Evolutionary conservation across 2,797 vertebrate species (phyloP), one percentile per base, ranked within the genome.

Genomic region (Zalophus californianus): DNA sequence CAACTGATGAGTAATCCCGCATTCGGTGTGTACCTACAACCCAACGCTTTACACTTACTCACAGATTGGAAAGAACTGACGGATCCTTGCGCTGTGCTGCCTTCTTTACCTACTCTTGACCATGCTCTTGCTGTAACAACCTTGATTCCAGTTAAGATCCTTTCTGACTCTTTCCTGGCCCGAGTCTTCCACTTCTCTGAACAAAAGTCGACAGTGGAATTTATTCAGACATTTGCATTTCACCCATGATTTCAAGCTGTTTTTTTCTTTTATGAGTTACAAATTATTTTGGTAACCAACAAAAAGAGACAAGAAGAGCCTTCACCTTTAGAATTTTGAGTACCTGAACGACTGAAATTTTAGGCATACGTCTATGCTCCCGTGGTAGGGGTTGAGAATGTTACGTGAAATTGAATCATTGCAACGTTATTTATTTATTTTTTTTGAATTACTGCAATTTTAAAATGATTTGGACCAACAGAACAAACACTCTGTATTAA

Each of bases 1-100:
- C 18, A 93, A 60, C 82, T 50, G 54, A 29, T 68, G 86, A 95
- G 25, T 73, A 64, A 93, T 94, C 87, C 27, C 32, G 86, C 58
- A 10, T 62, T 87, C 12, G 1, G 14, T 52, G 32, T 23, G 5
- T 50, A 44, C 58, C 64, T 32, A 52, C 18, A 84, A 60, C 52
- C 87, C 73, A 84, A 5, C 1, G 11, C 94, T 73, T 78, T 41
- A 48, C 44, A 21, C 44, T 93, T 96, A n/a, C 5, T 84, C 12
- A 5, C 50, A 50, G 25, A 77, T 50, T n/a, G 72, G 66, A 50
- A 85, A 78, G 72, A 62, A 27, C 35, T 58, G 16, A 73, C 66
- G 64, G 66, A 92, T 29, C 52, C 25, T 38, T 1, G 0, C 12
- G 50, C 75, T 23, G 1, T 18, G 70, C 66, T 35, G 58, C 54